Evolutionary conservation across 2,113 vertebrate genomes (phyloP), one percentile per base, ranked within the genome.

Genomic region (Microcebus griseorufus): DNA sequence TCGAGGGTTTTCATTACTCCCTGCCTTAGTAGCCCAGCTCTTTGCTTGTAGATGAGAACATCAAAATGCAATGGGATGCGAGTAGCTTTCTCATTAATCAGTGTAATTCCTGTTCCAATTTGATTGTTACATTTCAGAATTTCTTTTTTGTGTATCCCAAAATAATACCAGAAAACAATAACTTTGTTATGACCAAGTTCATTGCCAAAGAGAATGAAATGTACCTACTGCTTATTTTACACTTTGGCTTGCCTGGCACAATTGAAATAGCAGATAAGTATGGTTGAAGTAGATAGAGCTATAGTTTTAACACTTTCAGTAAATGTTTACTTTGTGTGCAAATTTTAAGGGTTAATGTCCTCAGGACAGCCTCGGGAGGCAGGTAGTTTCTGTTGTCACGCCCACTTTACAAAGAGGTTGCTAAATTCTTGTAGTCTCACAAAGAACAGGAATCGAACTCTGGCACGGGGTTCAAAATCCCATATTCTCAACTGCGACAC

Each of bases 31-130:
- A 53, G 11, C 29, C n/a, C 81, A 39, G 9, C 6, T 90, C 64
- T 97, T 93, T 20, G 12, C 32, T 88, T 90, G 88, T 64, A 90
- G 12, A 78, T 62, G 39, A 94, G 16, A 93, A 64, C 58, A 75
- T 72, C 23, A 65, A 92, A 87, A 53, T 69, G 17, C 32, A 39
- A 62, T 48, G 27, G 72, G 9, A 27, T 58, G 23, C 37, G 11
- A 88, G 10, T 25, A 42, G 12, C 5, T 89, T 60, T 69, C 64
- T 34, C 93, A 95, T 22, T 32, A 58, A 58, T 55, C 32, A 70
- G 13, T 37, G 3, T 87, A 60, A 76, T 70, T 78, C 13, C 29
- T 86, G 11, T 60, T 81, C 27, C n/a, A 76, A 18, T 20, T 58
- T 45, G 69, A 62, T 79, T 64, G 65, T 27, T 48, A 10, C 13